Percentiles rank a stretch among this genome's conserved stretches.
Evolutionary conservation across 2,888 invertebrate genomes (phyloP).

Genomic region (Cerceris ruficornis): DNA sequence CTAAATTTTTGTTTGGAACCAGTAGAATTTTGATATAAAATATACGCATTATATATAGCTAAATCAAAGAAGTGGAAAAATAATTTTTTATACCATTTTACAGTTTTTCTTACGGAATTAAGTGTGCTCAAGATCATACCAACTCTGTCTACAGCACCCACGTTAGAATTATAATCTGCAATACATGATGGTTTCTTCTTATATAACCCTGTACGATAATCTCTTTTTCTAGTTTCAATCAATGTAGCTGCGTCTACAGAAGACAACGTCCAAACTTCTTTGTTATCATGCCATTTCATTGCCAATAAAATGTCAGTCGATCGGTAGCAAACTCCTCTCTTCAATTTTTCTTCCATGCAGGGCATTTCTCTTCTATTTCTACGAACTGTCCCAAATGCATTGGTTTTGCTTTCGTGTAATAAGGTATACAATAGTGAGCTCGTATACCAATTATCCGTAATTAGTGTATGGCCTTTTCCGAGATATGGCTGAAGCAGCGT

Average conservation of each 20-base stretch:
- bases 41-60: background rate
- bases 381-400: constrained; percentile 29
- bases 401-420: constrained; percentile 26
- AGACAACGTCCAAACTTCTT: constrained; percentile 17
- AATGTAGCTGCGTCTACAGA: constrained; percentile 3
- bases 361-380: constrained; percentile 29
- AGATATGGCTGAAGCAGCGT: constrained; percentile 43
- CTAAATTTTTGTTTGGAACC: constrained; percentile 9
- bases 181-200: constrained; percentile 19
- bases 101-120: constrained; percentile 25
- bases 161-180: constrained; percentile 20
- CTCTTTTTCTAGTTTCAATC: constrained; percentile 12
- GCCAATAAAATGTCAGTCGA: constrained; percentile 31
- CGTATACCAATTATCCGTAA: constrained; percentile 71
- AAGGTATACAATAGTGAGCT: constrained; percentile 48
- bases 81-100: constrained; percentile 6
- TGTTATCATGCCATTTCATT: background rate
- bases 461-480: constrained; percentile 62
- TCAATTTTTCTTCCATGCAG: constrained; percentile 23
- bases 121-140: constrained; percentile 28
- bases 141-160: constrained; percentile 25
- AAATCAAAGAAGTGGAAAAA: constrained; percentile 4
- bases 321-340: constrained; percentile 17
- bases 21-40: constrained; percentile 8
- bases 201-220: constrained; percentile 19